These are phyloP conservation scores for Crepidodera aurea DNA, from an alignment of 2,888 invertebrate genomes.

Conservation along the genomic window DNA sequence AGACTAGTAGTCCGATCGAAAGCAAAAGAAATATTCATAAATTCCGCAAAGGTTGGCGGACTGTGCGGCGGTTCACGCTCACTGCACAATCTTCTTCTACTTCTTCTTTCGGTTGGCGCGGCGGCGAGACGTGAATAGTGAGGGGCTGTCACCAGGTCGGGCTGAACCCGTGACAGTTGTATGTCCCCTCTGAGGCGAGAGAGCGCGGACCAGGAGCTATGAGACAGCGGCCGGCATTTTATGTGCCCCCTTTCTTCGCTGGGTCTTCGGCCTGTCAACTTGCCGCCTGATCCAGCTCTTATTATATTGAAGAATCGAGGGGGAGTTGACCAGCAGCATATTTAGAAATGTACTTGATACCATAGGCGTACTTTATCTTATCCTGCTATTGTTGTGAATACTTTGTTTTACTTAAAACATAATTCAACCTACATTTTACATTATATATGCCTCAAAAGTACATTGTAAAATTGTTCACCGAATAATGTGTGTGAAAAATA, in stretches of 20 bases:
- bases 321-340: conserved; percentile 36
- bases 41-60: conserved; percentile 46
- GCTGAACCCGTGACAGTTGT: conserved; percentile 49
- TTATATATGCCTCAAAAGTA: too few relatives aligned
- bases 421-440: too few relatives aligned
- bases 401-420: too few relatives aligned
- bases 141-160: conserved; percentile 44
- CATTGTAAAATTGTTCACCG: too few relatives aligned
- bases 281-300: conserved; percentile 43
- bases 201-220: conserved; percentile 45
- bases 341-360: conserved; percentile 3
- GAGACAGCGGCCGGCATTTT: conserved; percentile 50
- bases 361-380: conserved; percentile 7
- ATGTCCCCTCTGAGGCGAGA: conserved; percentile 41
- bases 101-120: conserved; percentile 9
- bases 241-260: conserved; percentile 44
- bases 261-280: conserved; percentile 45
- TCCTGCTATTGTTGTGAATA: too few relatives aligned
- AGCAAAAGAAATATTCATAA: conserved; percentile 48
- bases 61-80: conserved; percentile 47
- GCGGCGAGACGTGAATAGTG: conserved; percentile 39
- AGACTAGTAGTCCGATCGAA: neutral
- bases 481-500: too few relatives aligned
- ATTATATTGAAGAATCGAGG: conserved; percentile 29
- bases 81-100: conserved; percentile 41